Conservation (phyloP, 2,113 vertebrate species). For the Choloepus hoffmanni region DNA sequence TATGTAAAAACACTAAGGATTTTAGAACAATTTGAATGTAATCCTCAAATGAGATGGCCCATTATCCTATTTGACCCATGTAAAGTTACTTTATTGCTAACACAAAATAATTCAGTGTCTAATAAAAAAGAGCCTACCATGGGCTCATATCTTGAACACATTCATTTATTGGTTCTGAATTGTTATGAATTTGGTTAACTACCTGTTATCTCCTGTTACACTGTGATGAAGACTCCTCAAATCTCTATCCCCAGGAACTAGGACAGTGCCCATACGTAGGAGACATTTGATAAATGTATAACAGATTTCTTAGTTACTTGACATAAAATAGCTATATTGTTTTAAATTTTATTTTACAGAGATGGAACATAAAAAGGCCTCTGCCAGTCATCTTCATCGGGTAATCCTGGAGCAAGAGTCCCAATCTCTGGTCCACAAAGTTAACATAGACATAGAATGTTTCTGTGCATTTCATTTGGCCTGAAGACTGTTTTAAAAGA, state of each 20-base stretch:
- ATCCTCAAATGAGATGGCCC: not conserved
- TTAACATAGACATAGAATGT: not conserved
- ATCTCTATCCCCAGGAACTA: not conserved
- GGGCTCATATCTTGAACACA: not conserved
- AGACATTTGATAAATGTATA: not conserved
- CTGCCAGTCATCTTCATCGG: not conserved
- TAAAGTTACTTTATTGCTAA: not conserved
- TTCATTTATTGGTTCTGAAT: not conserved
- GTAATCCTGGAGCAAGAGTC: not conserved
- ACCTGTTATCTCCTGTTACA: not conserved
- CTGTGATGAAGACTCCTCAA: not conserved
- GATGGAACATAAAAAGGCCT: not conserved
- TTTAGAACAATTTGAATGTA: not conserved
- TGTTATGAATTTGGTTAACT: not conserved
- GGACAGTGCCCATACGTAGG: not conserved
- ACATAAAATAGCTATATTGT: not conserved
- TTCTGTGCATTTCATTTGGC: not conserved
- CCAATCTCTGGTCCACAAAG: not conserved
- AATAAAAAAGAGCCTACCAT: not conserved
- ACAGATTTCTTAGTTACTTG: not conserved
- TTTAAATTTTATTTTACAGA: conserved; percentile 25
- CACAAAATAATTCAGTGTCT: not conserved
- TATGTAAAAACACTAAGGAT: not conserved
- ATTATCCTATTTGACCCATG: not conserved
- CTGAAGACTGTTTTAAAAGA: not conserved